These are phyloP conservation scores for Catocala nupta DNA, from an alignment of 2,888 invertebrate genomes.

Conservation along the genomic window DNA sequence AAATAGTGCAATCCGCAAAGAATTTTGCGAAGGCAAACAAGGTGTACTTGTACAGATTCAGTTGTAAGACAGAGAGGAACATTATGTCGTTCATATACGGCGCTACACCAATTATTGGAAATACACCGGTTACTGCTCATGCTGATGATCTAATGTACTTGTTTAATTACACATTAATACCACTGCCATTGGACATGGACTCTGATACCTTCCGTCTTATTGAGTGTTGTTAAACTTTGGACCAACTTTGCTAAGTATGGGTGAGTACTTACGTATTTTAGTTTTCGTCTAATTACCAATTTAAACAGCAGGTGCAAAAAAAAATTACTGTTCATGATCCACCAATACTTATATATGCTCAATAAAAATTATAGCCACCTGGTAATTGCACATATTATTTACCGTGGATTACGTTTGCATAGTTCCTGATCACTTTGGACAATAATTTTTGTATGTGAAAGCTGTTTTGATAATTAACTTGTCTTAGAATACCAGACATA, in stretches of 20 bases:
- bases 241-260: conserved; percentile 60
- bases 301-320: too few species aligned
- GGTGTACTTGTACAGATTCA: conserved; percentile 61
- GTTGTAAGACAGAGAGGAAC: conserved; percentile 58
- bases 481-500: too few species aligned
- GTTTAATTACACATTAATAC: conserved; percentile 39
- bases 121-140: conserved; percentile 46
- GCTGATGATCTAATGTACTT: conserved; percentile 55
- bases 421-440: too few species aligned
- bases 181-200: conserved; percentile 31
- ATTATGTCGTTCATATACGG: conserved; percentile 32
- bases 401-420: too few species aligned
- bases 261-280: conserved; percentile 39
- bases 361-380: too few species aligned
- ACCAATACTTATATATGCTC: too few species aligned
- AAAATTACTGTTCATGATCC: too few species aligned
- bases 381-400: too few species aligned
- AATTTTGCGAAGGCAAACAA: conserved; percentile 44
- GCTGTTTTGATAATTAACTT: too few species aligned
- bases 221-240: conserved; percentile 52
- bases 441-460: too few species aligned
- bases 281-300: too few species aligned
- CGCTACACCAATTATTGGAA: conserved; percentile 18
- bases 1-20: conserved; percentile 50
- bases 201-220: conserved; percentile 49